Conservation (phyloP, 2,888 invertebrate species). For the Lymantria monacha region DNA sequence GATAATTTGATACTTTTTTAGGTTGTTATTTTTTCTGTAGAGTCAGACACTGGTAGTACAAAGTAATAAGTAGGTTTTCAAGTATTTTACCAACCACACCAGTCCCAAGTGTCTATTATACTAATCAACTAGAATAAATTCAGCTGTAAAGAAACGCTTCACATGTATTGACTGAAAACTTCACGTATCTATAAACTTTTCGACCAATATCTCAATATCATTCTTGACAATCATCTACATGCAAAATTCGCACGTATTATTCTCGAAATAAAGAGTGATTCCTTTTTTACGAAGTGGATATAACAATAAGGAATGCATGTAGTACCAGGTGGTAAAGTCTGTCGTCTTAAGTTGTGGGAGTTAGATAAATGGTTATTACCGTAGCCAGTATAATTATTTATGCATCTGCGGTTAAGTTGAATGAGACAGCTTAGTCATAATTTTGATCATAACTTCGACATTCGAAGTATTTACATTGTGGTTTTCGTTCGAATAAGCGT, state of each 20-base stretch:
- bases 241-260: constrained; percentile 6
- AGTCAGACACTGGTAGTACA: too few species aligned
- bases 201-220: constrained; percentile 7
- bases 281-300: neutral
- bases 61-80: neutral
- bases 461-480: too few species aligned
- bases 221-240: neutral
- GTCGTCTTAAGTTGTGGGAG: constrained; percentile 36
- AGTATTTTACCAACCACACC: neutral
- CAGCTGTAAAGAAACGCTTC: constrained; percentile 18
- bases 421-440: neutral
- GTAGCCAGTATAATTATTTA: constrained; percentile 19
- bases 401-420: neutral
- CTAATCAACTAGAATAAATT: constrained; percentile 16
- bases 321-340: constrained; percentile 56
- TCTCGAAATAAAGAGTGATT: neutral
- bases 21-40: too few species aligned
- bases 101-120: constrained; percentile 22
- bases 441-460: too few species aligned
- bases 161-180: constrained; percentile 23
- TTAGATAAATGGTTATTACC: constrained; percentile 42
- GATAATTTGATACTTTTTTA: too few species aligned
- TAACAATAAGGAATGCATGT: constrained; percentile 36
- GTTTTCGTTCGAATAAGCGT: too few species aligned
- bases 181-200: constrained; percentile 16